Conservation (phyloP, 2,797 vertebrate genomes). For the Catharus ustulatus region DNA sequence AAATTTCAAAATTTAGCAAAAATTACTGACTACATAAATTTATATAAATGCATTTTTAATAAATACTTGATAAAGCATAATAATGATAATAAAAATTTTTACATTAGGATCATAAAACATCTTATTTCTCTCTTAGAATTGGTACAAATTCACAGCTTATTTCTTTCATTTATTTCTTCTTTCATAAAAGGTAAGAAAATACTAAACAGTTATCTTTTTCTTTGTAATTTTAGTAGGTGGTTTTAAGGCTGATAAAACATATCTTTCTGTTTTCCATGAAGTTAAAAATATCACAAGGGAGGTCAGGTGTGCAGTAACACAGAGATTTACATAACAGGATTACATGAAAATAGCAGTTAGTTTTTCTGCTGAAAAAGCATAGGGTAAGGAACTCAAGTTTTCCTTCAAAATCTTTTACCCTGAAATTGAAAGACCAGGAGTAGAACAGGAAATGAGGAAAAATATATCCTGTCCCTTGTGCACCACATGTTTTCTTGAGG, state of each 20-base stretch:
- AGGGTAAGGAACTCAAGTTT: not conserved
- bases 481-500: not conserved
- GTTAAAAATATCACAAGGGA: constrained; percentile 50
- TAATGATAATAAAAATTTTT: not conserved
- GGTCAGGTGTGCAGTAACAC: not conserved
- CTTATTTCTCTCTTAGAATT: not conserved
- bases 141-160: not conserved
- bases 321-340: constrained; percentile 35
- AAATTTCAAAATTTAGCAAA: not conserved
- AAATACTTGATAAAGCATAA: not conserved
- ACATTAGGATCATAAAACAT: not conserved
- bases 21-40: not conserved
- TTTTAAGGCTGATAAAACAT: not conserved
- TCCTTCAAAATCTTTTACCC: not conserved
- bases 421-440: not conserved
- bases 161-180: not conserved
- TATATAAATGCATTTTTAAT: not conserved
- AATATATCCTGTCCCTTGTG: not conserved
- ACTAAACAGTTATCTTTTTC: not conserved
- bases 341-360: not conserved
- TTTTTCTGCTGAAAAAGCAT: constrained; percentile 37
- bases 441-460: not conserved
- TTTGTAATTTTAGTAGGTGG: constrained; percentile 3
- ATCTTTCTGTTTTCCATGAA: constrained; percentile 2
- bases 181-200: not conserved